phyloP scores from a whole-genome alignment of 2,113 vertebrate species.

The Monarcha castaneiventris region DNA sequence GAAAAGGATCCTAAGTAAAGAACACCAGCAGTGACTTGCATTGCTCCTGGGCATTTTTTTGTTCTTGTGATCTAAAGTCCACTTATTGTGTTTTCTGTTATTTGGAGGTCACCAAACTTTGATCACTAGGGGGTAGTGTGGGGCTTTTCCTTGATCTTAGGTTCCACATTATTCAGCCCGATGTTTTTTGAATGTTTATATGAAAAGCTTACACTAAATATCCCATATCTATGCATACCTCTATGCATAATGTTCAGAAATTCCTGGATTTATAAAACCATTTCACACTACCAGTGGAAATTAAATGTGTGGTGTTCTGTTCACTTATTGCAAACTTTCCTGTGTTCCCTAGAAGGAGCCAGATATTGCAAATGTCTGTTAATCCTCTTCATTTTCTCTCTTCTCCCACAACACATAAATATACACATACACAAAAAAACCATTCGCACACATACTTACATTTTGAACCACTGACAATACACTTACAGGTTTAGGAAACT shows the following conservation, averaged over 20 bases:
- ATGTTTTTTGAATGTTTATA: conserved; percentile 49
- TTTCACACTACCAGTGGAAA: background rate
- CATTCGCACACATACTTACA: background rate
- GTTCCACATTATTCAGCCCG: conserved; percentile 64
- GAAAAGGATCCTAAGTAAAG: conserved; percentile 82
- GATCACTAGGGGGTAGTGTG: conserved; percentile 78
- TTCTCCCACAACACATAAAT: background rate
- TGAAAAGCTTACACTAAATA: conserved; percentile 51
- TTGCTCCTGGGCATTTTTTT: conserved; percentile 84
- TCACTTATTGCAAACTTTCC: background rate
- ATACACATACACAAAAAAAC: background rate
- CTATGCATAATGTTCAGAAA: conserved; percentile 6
- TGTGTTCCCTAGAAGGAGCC: background rate
- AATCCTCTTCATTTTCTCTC: background rate
- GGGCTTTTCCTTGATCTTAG: conserved; percentile 76
- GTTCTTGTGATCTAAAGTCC: conserved; percentile 84
- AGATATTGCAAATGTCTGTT: background rate
- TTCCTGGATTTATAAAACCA: conserved; percentile 6
- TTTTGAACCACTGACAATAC: background rate
- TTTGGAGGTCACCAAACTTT: conserved; percentile 85
- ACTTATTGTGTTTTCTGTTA: conserved; percentile 81
- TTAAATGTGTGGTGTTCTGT: background rate
- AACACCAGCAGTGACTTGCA: conserved; percentile 79
- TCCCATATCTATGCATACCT: background rate
- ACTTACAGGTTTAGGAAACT: background rate